Percentiles rank a stretch among this genome's conserved stretches.
Evolutionary conservation across 2,113 vertebrate species (phyloP).

Genomic region (Pangasianodon hypophthalmus): DNA sequence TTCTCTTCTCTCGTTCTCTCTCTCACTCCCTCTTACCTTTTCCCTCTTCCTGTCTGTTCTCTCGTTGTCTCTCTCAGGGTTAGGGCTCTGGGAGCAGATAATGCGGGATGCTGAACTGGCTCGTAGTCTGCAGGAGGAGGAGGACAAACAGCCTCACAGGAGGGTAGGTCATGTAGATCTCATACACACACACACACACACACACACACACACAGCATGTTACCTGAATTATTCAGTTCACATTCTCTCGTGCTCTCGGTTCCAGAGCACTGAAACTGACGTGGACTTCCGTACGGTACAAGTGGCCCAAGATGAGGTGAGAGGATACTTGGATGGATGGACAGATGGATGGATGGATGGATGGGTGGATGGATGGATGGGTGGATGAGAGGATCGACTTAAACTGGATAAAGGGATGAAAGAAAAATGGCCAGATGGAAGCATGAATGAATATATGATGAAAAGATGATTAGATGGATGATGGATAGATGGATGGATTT

Average conservation of each 20-base stretch:
- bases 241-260: neutral
- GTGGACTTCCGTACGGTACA: slow-evolving; percentile 73
- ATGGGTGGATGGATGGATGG: neutral
- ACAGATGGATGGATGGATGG: neutral
- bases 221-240: neutral
- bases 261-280: slow-evolving; percentile 43
- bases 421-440: neutral
- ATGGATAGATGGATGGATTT: neutral
- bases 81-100: slow-evolving; percentile 69
- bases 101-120: slow-evolving; percentile 72
- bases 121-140: slow-evolving; percentile 70
- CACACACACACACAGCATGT: neutral
- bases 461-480: neutral
- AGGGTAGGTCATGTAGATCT: slow-evolving; percentile 47
- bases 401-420: neutral
- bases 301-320: slow-evolving; percentile 78
- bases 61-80: slow-evolving; percentile 12
- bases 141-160: slow-evolving; percentile 56
- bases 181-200: neutral
- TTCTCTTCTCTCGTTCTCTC: neutral
- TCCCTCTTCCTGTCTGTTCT: neutral
- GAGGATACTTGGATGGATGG: neutral
- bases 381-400: neutral
- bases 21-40: neutral
- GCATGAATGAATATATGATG: neutral